These are phyloP conservation scores for Trachelipus rathkii DNA, from an alignment of 1,140 invertebrate genomes.

Conservation along the genomic window DNA sequence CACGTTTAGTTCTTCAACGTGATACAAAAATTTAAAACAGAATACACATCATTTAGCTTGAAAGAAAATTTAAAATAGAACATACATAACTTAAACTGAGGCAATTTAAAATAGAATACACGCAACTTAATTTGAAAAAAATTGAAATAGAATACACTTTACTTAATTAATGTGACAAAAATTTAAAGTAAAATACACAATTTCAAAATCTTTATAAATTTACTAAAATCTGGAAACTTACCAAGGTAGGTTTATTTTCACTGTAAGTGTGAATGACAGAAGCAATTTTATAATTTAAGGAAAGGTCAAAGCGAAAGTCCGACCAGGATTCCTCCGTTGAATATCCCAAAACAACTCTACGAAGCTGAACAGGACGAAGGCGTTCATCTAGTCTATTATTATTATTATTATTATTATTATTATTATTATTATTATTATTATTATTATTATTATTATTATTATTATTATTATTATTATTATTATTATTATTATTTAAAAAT, in stretches of 20 bases:
- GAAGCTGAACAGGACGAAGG: slow-evolving; percentile 66
- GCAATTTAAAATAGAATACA: background rate
- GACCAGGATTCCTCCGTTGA: slow-evolving; percentile 53
- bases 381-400: slow-evolving; percentile 62
- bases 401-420: too few relatives aligned
- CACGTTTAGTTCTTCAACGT: too few relatives aligned
- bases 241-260: slow-evolving; percentile 67
- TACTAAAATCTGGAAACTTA: slow-evolving; percentile 50
- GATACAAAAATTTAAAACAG: too few relatives aligned
- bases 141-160: background rate
- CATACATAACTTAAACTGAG: too few relatives aligned
- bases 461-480: too few relatives aligned
- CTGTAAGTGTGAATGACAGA: slow-evolving; percentile 66
- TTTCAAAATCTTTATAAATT: background rate
- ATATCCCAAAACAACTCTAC: slow-evolving; percentile 68
- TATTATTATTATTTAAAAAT: too few relatives aligned
- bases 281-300: slow-evolving; percentile 67
- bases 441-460: too few relatives aligned
- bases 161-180: background rate
- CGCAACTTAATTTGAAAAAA: background rate
- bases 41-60: too few relatives aligned
- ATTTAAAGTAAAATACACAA: background rate
- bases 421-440: too few relatives aligned
- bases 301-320: slow-evolving; percentile 71
- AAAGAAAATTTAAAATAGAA: too few relatives aligned